These are phyloP conservation scores for Polydesmus complanatus DNA, from an alignment of 2,888 invertebrate genomes.

Conservation along the genomic window DNA sequence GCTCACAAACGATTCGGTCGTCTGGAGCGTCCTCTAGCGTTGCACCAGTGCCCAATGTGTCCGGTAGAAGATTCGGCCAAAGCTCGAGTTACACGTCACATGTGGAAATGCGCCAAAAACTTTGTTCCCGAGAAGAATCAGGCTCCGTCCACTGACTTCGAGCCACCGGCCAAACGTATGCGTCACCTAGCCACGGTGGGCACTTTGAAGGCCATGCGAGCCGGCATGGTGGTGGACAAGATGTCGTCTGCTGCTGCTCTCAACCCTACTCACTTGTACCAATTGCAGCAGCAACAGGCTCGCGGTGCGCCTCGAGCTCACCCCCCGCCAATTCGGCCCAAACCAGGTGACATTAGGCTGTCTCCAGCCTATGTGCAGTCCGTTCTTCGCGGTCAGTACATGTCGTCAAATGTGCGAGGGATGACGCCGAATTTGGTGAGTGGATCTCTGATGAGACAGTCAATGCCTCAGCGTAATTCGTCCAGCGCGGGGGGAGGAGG, in stretches of 20 bases:
- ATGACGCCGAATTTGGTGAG: slow-evolving; percentile 2
- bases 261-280: slow-evolving; percentile 7
- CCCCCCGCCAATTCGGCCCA: slow-evolving; percentile 12
- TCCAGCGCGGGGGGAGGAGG: neutral
- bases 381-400: slow-evolving; percentile 7
- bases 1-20: slow-evolving; percentile 72
- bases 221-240: slow-evolving; percentile 29
- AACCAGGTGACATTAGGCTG: slow-evolving; percentile 6
- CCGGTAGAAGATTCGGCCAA: slow-evolving; percentile 88
- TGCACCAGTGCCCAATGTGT: slow-evolving; percentile 85
- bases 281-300: slow-evolving; percentile 11
- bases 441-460: neutral
- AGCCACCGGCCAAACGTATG: slow-evolving; percentile 65
- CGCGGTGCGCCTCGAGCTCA: neutral
- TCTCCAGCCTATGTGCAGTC: slow-evolving; percentile 13
- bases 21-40: slow-evolving; percentile 67
- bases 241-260: slow-evolving; percentile 5
- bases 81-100: slow-evolving; percentile 74
- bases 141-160: slow-evolving; percentile 68
- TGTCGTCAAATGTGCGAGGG: neutral
- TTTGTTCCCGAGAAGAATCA: slow-evolving; percentile 73
- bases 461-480: neutral
- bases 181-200: slow-evolving; percentile 30
- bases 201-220: slow-evolving; percentile 18
- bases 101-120: slow-evolving; percentile 73